Conservation (phyloP, 2,797 vertebrate genomes). For the Distichodus sexfasciatus region DNA sequence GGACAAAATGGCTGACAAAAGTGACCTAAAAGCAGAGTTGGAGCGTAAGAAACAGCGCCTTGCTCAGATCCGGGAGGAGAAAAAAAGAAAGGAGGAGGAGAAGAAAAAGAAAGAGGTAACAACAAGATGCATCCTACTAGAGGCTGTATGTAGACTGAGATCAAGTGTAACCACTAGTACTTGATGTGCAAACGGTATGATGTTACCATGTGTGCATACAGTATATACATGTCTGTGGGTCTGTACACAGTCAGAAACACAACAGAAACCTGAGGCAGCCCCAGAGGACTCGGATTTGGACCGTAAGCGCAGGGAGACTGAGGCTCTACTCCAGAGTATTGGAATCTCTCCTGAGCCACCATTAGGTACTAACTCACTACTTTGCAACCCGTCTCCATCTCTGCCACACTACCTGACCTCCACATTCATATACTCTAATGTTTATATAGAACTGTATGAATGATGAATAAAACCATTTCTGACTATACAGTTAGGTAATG, state of each 20-base stretch:
- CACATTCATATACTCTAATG: neutral
- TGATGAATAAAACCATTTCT: too few species aligned
- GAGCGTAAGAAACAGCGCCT: slow-evolving; percentile 98
- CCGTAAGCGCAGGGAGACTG: slow-evolving; percentile 94
- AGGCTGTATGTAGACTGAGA: too few species aligned
- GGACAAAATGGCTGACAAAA: slow-evolving; percentile 96
- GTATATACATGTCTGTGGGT: neutral
- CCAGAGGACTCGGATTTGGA: slow-evolving; percentile 95
- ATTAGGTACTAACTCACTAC: slow-evolving; percentile 72
- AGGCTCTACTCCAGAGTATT: slow-evolving; percentile 96
- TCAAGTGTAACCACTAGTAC: neutral
- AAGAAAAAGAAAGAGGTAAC: slow-evolving; percentile 98
- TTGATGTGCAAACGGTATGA: neutral
- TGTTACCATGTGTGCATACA: neutral
- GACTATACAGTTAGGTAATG: too few species aligned
- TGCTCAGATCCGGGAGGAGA: slow-evolving; percentile 98
- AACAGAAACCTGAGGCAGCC: slow-evolving; percentile 69
- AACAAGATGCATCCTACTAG: slow-evolving; percentile 45
- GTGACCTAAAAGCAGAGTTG: slow-evolving; percentile 96
- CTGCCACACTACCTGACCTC: neutral
- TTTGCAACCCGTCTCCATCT: neutral
- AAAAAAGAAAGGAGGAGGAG: slow-evolving; percentile 98
- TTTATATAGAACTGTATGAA: too few species aligned
- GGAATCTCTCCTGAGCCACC: slow-evolving; percentile 92
- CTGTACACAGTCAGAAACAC: slow-evolving; percentile 66